Evolutionary conservation across 2,113 vertebrate species (phyloP).

Genomic region (Dicerorhinus sumatrensis): DNA sequence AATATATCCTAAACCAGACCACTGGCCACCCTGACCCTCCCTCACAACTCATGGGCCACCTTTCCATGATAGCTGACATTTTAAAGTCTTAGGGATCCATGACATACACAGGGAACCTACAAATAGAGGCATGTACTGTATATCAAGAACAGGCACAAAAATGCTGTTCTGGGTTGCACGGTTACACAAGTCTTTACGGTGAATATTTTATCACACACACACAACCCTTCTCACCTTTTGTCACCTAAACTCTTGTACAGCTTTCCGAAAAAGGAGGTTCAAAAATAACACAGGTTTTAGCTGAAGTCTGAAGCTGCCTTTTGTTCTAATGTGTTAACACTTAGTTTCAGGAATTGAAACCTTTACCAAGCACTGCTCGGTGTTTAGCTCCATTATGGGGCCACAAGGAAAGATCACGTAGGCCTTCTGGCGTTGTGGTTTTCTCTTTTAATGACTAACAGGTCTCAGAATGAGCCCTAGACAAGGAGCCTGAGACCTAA

Average conservation of each 20-base stretch:
- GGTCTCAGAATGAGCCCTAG: not conserved
- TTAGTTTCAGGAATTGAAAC: conserved; percentile 31
- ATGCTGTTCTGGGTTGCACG: conserved; percentile 17
- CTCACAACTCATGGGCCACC: conserved; percentile 17
- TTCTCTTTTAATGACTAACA: not conserved
- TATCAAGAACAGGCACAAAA: conserved; percentile 36
- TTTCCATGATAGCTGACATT: not conserved
- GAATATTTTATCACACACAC: conserved; percentile 77
- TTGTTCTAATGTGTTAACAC: conserved; percentile 1
- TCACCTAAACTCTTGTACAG: conserved; percentile 41
- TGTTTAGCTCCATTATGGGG: not conserved
- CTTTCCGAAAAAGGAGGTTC: conserved; percentile 80
- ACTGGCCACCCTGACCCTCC: not conserved
- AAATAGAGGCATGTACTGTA: not conserved
- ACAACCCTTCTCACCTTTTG: conserved; percentile 55
- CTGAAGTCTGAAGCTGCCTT: conserved; percentile 61
- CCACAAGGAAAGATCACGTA: not conserved
- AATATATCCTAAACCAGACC: not conserved
- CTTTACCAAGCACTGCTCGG: not conserved
- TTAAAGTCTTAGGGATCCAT: not conserved
- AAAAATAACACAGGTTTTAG: conserved; percentile 78
- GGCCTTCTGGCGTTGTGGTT: not conserved
- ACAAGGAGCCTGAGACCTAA: not conserved
- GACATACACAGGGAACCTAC: not conserved
- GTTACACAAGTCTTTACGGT: conserved; percentile 70